phyloP scores from a whole-genome alignment of 2,888 invertebrate species.

The Nephrotoma appendiculata region DNA sequence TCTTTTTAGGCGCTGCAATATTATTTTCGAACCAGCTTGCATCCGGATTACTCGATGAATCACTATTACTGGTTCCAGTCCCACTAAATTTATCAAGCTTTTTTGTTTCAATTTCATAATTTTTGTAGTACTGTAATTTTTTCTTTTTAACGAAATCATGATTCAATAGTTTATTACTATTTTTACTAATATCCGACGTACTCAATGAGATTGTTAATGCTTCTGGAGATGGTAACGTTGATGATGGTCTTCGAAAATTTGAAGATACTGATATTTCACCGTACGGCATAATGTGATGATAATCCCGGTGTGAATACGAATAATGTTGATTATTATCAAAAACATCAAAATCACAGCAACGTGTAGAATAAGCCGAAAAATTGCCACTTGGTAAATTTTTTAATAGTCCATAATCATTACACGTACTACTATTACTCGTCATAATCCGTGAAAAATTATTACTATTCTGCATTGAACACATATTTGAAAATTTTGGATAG shows the following conservation, averaged over 20 bases:
- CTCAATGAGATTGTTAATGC: not conserved
- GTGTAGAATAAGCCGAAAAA: not conserved
- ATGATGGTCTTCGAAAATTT: not conserved
- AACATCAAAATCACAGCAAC: constrained; percentile 10
- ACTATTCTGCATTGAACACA: not conserved
- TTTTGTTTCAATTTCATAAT: not conserved
- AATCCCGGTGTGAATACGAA: not conserved
- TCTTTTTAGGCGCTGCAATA: constrained; percentile 49
- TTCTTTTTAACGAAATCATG: not conserved
- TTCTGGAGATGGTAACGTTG: not conserved
- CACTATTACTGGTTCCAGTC: not conserved
- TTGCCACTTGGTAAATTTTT: not conserved
- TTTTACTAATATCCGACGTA: not conserved
- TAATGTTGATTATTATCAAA: constrained; percentile 6
- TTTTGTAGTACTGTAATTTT: not conserved
- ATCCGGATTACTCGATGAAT: not conserved
- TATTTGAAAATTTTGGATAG: not conserved
- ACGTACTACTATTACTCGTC: not conserved
- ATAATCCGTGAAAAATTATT: not conserved
- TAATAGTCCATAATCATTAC: not conserved
- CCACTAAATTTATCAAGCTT: not conserved
- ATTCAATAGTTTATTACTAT: not conserved
- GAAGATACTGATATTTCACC: not conserved
- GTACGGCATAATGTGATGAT: not conserved
- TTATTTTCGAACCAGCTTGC: not conserved